A percentile compares a stretch with the other conserved stretches of the same genome.
phyloP scores from a whole-genome alignment of 2,888 invertebrate genomes.

The Cerastis leucographa region DNA sequence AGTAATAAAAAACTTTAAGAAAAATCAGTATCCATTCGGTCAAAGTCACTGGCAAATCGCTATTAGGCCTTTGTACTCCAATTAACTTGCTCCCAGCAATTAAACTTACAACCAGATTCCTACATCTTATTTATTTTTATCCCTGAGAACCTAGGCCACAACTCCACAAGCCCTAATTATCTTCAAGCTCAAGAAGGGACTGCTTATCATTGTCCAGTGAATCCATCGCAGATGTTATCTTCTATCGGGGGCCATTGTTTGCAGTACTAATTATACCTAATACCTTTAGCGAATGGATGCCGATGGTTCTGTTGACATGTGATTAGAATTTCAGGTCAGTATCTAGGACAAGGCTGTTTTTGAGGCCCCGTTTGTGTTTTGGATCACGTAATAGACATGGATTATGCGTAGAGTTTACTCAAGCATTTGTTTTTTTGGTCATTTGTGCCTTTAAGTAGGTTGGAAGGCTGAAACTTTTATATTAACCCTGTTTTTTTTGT shows the following conservation, averaged over 20 bases:
- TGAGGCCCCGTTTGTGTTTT: conserved; percentile 40
- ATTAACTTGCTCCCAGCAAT: conserved; percentile 42
- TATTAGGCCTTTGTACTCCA: neutral
- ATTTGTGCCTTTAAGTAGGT: neutral
- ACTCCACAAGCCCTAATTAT: conserved; percentile 48
- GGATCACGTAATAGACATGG: conserved; percentile 25
- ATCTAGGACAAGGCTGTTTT: conserved; percentile 64
- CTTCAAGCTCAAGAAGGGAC: conserved; percentile 49
- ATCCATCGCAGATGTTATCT: conserved; percentile 63
- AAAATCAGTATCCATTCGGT: neutral
- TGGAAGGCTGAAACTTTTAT: neutral
- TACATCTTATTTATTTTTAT: conserved; percentile 35
- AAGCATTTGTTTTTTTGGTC: neutral
- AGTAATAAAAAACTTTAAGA: neutral
- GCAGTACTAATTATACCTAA: conserved; percentile 64
- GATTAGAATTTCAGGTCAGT: conserved; percentile 64
- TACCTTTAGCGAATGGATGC: conserved; percentile 52
- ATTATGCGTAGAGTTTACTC: conserved; percentile 31
- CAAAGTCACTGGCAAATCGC: neutral
- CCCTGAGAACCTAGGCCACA: conserved; percentile 21
- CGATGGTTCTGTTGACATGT: conserved; percentile 62
- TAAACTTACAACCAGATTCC: conserved; percentile 27
- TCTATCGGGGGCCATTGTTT: conserved; percentile 58
- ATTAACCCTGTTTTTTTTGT: neutral
- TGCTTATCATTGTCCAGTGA: conserved; percentile 63